A percentile compares a stretch with the other conserved stretches of the same genome.
These are phyloP conservation scores for Sarcophaga caerulescens DNA, from an alignment of 2,888 invertebrate genomes.

Conservation along the genomic window DNA sequence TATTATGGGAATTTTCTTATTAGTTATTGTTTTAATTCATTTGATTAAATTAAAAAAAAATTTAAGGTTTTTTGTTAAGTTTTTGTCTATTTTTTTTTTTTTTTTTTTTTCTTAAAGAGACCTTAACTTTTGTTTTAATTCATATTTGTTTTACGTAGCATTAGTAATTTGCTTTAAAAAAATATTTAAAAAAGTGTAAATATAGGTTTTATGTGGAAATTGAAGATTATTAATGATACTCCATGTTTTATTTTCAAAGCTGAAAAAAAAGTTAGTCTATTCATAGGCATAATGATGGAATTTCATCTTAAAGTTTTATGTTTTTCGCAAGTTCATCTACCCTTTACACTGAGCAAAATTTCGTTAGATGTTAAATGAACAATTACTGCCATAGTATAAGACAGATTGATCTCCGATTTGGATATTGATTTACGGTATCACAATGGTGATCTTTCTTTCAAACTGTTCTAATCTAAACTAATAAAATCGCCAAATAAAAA, in stretches of 20 bases:
- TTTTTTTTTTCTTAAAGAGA: neutral
- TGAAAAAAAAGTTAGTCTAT: neutral
- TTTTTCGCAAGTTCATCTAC: neutral
- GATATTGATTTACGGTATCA: too few species aligned
- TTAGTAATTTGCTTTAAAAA: neutral
- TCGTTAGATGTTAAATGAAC: too few species aligned
- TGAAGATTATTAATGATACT: neutral
- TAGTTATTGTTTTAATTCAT: neutral
- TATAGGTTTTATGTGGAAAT: too few species aligned
- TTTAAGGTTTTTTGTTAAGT: neutral
- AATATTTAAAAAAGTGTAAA: neutral
- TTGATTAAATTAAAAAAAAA: neutral
- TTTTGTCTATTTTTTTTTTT: too few species aligned
- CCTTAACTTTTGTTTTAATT: neutral
- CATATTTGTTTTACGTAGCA: too few species aligned
- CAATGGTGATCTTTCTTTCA: too few species aligned
- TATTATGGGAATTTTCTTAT: constrained; percentile 38
- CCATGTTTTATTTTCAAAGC: neutral
- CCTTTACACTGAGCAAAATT: neutral
- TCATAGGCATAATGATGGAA: neutral
- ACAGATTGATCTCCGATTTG: too few species aligned
- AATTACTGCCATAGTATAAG: too few species aligned
- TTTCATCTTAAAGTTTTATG: neutral
- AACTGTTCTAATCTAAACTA: too few species aligned
- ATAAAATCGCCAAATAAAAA: too few species aligned